phyloP scores from a whole-genome alignment of 2,113 vertebrate genomes.

The Bambusicola thoracicus region DNA sequence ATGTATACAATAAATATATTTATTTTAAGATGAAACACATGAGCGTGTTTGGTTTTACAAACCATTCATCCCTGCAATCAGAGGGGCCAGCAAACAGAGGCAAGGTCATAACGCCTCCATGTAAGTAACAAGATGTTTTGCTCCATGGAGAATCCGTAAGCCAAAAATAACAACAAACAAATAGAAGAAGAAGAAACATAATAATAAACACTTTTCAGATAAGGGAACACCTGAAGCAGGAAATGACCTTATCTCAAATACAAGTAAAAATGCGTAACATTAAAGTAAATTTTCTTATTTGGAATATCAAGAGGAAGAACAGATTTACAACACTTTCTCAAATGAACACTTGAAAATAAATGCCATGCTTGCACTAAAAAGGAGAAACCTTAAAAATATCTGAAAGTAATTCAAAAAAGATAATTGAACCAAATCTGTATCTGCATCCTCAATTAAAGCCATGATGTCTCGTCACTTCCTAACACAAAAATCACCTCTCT shows the following conservation, averaged over 20 bases:
- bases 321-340: not conserved
- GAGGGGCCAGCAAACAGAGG: not conserved
- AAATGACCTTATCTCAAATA: not conserved
- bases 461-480: not conserved
- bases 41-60: not conserved
- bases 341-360: not conserved
- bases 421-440: not conserved
- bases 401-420: not conserved
- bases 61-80: not conserved
- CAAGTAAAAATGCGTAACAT: not conserved
- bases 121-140: not conserved
- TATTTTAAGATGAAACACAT: not conserved
- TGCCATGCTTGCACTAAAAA: not conserved
- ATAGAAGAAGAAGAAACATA: not conserved
- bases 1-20: not conserved
- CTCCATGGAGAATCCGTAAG: not conserved
- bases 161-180: not conserved
- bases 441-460: not conserved
- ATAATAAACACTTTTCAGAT: not conserved
- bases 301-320: not conserved
- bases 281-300: not conserved
- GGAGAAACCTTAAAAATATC: not conserved
- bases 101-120: not conserved
- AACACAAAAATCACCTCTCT: conserved; percentile 1
- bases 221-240: not conserved